Percentiles rank a stretch among this genome's conserved stretches.
phyloP scores from a whole-genome alignment of 2,888 invertebrate genomes.

The Lasioglossum morio region DNA sequence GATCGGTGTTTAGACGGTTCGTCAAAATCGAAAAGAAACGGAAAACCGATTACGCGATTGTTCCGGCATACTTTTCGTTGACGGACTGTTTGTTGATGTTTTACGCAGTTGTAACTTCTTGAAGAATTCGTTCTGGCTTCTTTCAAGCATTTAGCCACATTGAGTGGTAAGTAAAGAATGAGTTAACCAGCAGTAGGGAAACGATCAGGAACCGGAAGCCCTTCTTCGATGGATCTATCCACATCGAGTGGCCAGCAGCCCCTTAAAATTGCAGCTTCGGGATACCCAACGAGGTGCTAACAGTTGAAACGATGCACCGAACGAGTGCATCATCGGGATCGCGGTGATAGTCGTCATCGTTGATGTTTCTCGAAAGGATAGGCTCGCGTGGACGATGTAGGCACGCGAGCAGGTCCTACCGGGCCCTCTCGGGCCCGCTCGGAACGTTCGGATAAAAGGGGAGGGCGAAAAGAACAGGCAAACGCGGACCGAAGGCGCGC shows the following conservation, averaged over 20 bases:
- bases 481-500: slow-evolving; percentile 17
- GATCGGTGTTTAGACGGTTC: slow-evolving; percentile 83
- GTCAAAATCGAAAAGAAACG: slow-evolving; percentile 77
- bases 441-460: slow-evolving; percentile 11
- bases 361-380: background rate
- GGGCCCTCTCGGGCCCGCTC: background rate
- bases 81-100: too few species aligned
- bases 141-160: too few species aligned
- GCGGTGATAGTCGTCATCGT: background rate
- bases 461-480: slow-evolving; percentile 25
- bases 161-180: too few species aligned
- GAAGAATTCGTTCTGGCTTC: too few species aligned
- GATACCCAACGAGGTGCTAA: background rate
- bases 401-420: background rate
- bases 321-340: background rate
- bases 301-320: background rate
- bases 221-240: background rate
- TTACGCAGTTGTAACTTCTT: too few species aligned
- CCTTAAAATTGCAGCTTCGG: background rate
- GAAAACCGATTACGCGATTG: slow-evolving; percentile 30
- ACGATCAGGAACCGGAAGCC: background rate
- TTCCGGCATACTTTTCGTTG: too few species aligned
- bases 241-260: background rate
- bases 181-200: too few species aligned
- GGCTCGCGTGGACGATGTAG: background rate